Percentiles rank a stretch among this genome's conserved stretches.
Conservation (phyloP, 1,140 invertebrate genomes). For the Macrobrachium rosenbergii region DNA sequence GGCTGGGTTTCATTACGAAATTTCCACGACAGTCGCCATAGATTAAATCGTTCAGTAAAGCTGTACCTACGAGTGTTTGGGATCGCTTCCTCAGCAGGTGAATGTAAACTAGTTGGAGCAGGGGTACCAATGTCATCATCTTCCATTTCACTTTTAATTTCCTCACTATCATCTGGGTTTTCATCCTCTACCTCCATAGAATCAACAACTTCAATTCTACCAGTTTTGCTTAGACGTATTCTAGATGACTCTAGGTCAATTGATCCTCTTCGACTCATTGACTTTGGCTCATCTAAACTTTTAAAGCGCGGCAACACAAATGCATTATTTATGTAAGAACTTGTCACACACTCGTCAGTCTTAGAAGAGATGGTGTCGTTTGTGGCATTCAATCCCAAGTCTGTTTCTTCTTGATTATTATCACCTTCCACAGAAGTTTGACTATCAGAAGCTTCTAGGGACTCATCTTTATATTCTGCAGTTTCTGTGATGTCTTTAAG, state of each 20-base stretch:
- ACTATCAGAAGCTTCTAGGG: too few relatives aligned
- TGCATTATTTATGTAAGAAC: too few relatives aligned
- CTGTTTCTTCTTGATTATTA: too few relatives aligned
- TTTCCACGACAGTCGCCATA: constrained; percentile 48
- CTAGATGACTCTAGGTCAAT: constrained; percentile 40
- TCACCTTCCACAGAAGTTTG: too few relatives aligned
- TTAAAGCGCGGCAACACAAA: too few relatives aligned
- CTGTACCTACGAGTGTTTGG: constrained; percentile 15
- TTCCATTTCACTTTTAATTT: neutral
- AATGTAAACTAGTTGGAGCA: neutral
- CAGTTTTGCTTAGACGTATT: constrained; percentile 47
- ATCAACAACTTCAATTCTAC: constrained; percentile 50
- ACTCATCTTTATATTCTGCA: too few relatives aligned
- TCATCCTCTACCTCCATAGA: constrained; percentile 16
- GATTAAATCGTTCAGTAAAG: constrained; percentile 40
- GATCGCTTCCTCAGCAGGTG: neutral
- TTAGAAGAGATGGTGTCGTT: too few relatives aligned
- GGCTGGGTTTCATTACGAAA: constrained; percentile 40
- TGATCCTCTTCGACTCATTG: constrained; percentile 36
- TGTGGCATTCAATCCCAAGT: too few relatives aligned
- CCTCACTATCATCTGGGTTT: neutral
- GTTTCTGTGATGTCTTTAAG: too few relatives aligned
- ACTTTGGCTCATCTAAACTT: neutral
- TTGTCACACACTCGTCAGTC: too few relatives aligned
- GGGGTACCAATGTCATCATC: neutral